Conservation (phyloP, 1,140 invertebrate genomes). For the Andricus grossulariae region DNA sequence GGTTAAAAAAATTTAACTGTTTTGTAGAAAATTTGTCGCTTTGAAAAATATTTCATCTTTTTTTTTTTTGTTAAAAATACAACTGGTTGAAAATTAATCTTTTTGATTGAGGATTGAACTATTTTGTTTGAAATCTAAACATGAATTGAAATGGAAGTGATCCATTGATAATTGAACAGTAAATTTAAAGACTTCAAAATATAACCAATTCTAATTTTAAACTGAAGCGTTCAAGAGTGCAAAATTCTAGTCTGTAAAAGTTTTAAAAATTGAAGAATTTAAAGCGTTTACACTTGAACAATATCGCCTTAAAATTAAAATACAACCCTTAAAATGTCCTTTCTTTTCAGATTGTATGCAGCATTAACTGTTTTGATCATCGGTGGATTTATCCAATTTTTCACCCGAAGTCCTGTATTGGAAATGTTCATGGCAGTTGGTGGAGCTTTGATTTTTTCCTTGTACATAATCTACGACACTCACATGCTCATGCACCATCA, state of each 20-base stretch:
- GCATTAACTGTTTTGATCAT: slow-evolving; percentile 83
- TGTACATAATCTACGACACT: slow-evolving; percentile 83
- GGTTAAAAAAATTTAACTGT: too few species aligned
- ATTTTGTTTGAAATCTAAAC: background rate
- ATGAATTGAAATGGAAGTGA: too few species aligned
- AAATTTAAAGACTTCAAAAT: background rate
- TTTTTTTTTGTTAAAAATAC: too few species aligned
- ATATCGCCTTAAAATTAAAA: background rate
- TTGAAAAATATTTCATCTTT: too few species aligned
- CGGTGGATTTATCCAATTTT: slow-evolving; percentile 84
- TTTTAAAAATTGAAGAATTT: too few species aligned
- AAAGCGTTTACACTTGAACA: too few species aligned
- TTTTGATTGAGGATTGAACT: too few species aligned
- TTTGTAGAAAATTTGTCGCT: too few species aligned
- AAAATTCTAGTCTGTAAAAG: too few species aligned
- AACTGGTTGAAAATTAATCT: too few species aligned
- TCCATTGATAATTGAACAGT: too few species aligned
- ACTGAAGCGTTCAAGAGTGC: background rate
- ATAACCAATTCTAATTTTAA: slow-evolving; percentile 25
- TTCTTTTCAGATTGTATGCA: slow-evolving; percentile 81
- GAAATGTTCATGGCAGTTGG: slow-evolving; percentile 82
- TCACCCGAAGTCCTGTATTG: slow-evolving; percentile 81
- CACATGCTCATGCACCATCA: slow-evolving; percentile 82
- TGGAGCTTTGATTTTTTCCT: slow-evolving; percentile 85
- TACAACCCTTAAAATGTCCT: background rate